These are phyloP conservation scores for Nymphalis polychloros DNA, from an alignment of 2,888 invertebrate genomes.

Conservation along the genomic window DNA sequence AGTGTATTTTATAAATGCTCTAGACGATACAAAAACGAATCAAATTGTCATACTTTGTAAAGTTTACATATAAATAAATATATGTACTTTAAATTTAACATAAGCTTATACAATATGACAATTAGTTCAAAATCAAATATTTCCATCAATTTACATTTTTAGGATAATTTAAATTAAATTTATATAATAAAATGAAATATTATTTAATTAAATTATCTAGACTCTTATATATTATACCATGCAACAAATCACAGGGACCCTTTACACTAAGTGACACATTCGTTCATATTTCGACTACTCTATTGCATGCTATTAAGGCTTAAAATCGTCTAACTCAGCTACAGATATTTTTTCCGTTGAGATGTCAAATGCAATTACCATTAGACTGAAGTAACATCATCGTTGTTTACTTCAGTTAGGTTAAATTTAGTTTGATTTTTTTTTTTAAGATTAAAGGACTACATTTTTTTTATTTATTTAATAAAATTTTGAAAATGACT, in stretches of 20 bases:
- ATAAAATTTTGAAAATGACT: too few species aligned
- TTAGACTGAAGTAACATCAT: constrained; percentile 40
- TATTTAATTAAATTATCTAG: neutral
- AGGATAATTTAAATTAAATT: too few species aligned
- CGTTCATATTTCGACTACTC: constrained; percentile 30
- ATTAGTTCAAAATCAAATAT: too few species aligned
- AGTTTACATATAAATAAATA: too few species aligned
- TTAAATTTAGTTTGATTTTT: constrained; percentile 40
- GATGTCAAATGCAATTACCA: constrained; percentile 45
- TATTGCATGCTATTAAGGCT: constrained; percentile 39
- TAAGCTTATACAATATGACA: too few species aligned
- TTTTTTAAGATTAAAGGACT: neutral
- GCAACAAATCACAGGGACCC: constrained; percentile 41
- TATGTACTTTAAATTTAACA: too few species aligned
- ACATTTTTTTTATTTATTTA: too few species aligned
- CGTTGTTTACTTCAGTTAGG: constrained; percentile 43
- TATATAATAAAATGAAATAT: too few species aligned
- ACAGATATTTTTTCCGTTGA: constrained; percentile 36
- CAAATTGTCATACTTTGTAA: too few species aligned
- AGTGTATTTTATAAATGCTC: too few species aligned
- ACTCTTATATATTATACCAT: constrained; percentile 27
- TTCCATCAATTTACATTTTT: too few species aligned
- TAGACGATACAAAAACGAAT: too few species aligned
- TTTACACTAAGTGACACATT: constrained; percentile 39
- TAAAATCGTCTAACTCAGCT: constrained; percentile 35